Conservation (phyloP, 2,113 vertebrate species). For the Ariopsis seemanni region DNA sequence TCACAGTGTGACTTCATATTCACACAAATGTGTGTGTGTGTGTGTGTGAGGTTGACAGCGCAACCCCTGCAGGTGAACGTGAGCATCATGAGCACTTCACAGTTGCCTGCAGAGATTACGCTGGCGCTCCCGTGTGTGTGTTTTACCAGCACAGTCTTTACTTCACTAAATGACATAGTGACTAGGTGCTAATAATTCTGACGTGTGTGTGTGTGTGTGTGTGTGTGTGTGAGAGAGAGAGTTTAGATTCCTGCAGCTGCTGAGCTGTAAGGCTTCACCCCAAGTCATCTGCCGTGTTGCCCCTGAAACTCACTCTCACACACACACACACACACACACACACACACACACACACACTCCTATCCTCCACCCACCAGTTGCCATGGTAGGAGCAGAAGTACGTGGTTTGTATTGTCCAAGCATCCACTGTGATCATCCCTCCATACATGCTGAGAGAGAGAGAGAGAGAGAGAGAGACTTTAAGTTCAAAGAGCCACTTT, state of each 20-base stretch:
- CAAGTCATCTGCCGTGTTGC: constrained; percentile 80
- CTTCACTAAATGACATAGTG: not conserved
- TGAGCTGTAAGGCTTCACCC: constrained; percentile 75
- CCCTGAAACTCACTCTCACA: constrained; percentile 61
- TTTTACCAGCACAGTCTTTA: not conserved
- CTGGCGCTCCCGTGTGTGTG: constrained; percentile 68
- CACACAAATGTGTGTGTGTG: constrained; percentile 8
- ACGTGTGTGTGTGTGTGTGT: not conserved
- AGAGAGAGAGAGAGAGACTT: constrained; percentile 12
- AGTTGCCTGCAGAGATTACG: constrained; percentile 95
- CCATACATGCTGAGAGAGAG: constrained; percentile 79
- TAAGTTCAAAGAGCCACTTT: constrained; percentile 9
- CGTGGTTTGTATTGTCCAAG: constrained; percentile 80
- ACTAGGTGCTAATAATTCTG: not conserved
- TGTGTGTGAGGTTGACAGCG: constrained; percentile 69
- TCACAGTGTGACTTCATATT: not conserved
- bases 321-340: constrained; percentile 60
- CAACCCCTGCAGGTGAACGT: constrained; percentile 85
- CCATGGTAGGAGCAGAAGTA: constrained; percentile 79
- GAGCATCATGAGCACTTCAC: constrained; percentile 77
- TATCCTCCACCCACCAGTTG: constrained; percentile 72
- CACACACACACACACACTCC: constrained; percentile 49
- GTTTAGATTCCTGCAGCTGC: constrained; percentile 69
- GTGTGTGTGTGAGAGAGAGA: not conserved
- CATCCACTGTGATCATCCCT: constrained; percentile 77